Percentiles rank a stretch among this genome's conserved stretches.
Conservation (phyloP, 2,797 vertebrate species). For the Ficedula albicollis region DNA sequence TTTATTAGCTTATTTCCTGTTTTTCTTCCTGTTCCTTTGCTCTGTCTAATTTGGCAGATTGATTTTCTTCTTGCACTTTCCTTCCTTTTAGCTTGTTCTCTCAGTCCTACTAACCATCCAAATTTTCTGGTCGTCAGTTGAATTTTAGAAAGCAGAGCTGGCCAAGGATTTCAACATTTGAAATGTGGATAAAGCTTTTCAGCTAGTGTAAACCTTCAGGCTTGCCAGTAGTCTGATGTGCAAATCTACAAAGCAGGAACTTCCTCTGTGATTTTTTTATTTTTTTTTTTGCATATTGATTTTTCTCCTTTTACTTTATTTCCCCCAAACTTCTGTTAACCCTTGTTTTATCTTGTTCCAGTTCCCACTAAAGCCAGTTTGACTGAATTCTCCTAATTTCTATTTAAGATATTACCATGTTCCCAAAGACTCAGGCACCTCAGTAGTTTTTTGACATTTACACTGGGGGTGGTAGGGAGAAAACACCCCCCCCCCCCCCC, state of each 20-base stretch:
- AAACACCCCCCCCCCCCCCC: too few species aligned
- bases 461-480: neutral
- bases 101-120: neutral
- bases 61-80: constrained; percentile 57
- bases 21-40: constrained; percentile 66
- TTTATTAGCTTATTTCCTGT: constrained; percentile 69
- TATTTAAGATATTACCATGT: neutral
- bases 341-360: neutral
- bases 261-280: neutral
- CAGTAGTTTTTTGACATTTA: neutral
- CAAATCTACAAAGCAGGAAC: neutral
- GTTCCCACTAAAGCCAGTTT: neutral
- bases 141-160: neutral
- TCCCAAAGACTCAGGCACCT: neutral
- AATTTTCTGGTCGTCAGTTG: neutral
- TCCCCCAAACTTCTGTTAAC: neutral
- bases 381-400: neutral
- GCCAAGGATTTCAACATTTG: neutral
- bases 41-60: constrained; percentile 67
- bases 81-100: neutral
- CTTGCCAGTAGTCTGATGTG: neutral
- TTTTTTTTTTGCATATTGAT: neutral
- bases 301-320: neutral
- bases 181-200: neutral
- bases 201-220: neutral